Evolutionary conservation across 64 coral and sea anemone genomes (phyloP), one percentile per base, ranked within the genome.

Genomic region (Montipora sp.): DNA sequence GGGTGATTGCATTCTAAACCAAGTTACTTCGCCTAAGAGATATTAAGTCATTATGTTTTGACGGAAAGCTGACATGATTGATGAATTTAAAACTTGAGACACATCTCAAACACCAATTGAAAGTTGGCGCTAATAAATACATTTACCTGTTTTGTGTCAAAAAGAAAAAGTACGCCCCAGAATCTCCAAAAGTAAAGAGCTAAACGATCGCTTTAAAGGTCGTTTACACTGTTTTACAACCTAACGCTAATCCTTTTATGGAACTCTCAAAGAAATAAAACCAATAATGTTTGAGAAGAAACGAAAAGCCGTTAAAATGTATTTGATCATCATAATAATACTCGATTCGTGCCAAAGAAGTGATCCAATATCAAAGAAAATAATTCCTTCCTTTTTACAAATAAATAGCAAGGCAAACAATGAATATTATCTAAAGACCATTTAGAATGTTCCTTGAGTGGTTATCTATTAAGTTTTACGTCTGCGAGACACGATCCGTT

Each of bases 31-130:
- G 92, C 90, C 94, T 89, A 89, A 98, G 95, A 91, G 89, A 92
- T 98, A 94, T 98, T 94, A 94, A 98, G 88, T 98, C 95, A 94
- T 98, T 98, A 98, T 94, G 84, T 87, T 67, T 88, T 90, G 95
- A 98, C 95, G 94, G 92, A 87, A 92, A 89, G 75, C 80, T 94
- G 90, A 98, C 75, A 82, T 98, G 95, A 98, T 94, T 98, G 89
- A 98, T 98, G 92, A 94, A 89, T 91, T 82, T 75, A 59, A 63
- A 77, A 92, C 89, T 94, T 55, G 82, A 77, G 83, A 6, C 53
- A 57, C 7, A 94, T 78, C 80, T 93, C 86, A 80, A 80, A 93
- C 73, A 88, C 48, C 91, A 93, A 93, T 93, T 93, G 57, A 85
- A 18, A 72, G 65, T 68, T 71, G 65, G 68, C 82, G 46, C 82